Percentiles rank a stretch among this genome's conserved stretches.
These are phyloP conservation scores for Avahi laniger DNA, from an alignment of 2,797 vertebrate genomes.

Conservation along the genomic window DNA sequence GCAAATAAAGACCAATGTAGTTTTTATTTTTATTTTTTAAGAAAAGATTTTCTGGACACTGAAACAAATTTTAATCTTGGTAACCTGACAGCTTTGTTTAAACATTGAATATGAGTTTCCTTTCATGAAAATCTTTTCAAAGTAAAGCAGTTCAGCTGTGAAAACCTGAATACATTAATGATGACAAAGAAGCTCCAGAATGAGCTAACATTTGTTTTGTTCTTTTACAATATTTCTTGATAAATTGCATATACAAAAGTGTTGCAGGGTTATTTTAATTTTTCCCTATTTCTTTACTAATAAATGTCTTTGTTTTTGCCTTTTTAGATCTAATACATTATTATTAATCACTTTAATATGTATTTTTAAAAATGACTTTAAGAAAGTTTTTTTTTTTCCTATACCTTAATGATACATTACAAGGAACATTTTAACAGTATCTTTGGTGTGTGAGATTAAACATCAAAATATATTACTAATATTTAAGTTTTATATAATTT, in stretches of 20 bases:
- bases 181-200: conserved; percentile 86
- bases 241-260: conserved; percentile 83
- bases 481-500: conserved; percentile 35
- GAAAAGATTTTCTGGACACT: conserved; percentile 79
- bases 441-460: conserved; percentile 15
- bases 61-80: conserved; percentile 79
- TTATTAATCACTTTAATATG: conserved; percentile 80
- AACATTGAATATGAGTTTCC: conserved; percentile 81
- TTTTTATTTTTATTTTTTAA: conserved; percentile 64
- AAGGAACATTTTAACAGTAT: background rate
- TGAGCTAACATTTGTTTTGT: conserved; percentile 85
- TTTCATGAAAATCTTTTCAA: conserved; percentile 86
- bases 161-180: conserved; percentile 86
- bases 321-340: conserved; percentile 78
- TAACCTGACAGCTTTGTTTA: conserved; percentile 85
- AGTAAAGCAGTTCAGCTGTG: conserved; percentile 85
- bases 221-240: conserved; percentile 82
- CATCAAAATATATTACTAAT: background rate
- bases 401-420: background rate
- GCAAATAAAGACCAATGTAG: conserved; percentile 76
- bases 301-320: conserved; percentile 82
- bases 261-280: conserved; percentile 83
- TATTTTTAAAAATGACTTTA: conserved; percentile 75
- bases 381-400: conserved; percentile 32
- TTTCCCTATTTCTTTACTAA: conserved; percentile 81